phyloP scores from a whole-genome alignment of 2,113 vertebrate species.

The Nansenia antarctica region DNA sequence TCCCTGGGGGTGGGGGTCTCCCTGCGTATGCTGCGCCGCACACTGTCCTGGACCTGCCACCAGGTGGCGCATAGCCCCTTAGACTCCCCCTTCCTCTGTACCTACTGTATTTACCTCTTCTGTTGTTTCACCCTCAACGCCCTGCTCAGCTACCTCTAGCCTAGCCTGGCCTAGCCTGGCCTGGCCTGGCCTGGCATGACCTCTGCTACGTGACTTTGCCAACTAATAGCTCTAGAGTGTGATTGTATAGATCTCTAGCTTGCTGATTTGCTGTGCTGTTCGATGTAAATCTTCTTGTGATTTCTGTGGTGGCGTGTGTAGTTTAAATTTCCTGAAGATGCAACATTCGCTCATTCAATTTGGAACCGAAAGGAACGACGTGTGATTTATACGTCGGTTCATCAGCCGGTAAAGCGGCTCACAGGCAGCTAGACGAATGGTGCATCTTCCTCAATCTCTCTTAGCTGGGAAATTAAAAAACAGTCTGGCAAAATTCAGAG shows the following conservation, averaged over 20 bases:
- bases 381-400: no score
- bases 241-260: slow-evolving; percentile 32
- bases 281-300: slow-evolving; percentile 30
- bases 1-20: slow-evolving; percentile 71
- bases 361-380: no score
- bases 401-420: not conserved
- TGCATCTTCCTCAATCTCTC: slow-evolving; percentile 38
- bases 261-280: slow-evolving; percentile 22
- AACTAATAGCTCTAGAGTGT: slow-evolving; percentile 21
- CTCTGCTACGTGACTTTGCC: slow-evolving; percentile 3
- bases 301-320: slow-evolving; percentile 29
- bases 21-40: slow-evolving; percentile 78
- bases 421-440: slow-evolving; percentile 30
- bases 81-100: slow-evolving; percentile 90
- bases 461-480: slow-evolving; percentile 46
- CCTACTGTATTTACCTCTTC: slow-evolving; percentile 83
- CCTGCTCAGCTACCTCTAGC: slow-evolving; percentile 76
- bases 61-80: slow-evolving; percentile 86
- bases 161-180: slow-evolving; percentile 72
- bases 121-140: slow-evolving; percentile 78
- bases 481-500: slow-evolving; percentile 20
- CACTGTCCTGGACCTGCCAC: slow-evolving; percentile 83
- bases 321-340: slow-evolving; percentile 46
- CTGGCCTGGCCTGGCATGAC: not conserved
- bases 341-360: slow-evolving; percentile 34